Evolutionary conservation across 2,113 vertebrate species (phyloP), one percentile per base, ranked within the genome.

Genomic region (Cavia porcellus): DNA sequence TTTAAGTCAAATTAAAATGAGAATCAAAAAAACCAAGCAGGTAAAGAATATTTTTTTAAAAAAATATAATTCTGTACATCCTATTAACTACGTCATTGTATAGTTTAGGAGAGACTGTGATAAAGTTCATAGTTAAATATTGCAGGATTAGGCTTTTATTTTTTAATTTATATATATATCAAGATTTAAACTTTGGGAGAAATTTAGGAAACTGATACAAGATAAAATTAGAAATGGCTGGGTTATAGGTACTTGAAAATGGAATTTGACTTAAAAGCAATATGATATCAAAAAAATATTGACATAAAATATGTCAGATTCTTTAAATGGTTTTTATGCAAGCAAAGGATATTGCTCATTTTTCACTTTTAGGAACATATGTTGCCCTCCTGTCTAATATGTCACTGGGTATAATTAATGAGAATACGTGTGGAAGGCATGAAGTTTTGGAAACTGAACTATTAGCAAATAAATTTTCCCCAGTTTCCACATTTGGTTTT

Each of bases 111-210:
- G 10, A 86, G 1, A 0, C 45, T 88, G 8, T 83, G 57, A 90
- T 90, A 52, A 90, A 94, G 0, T 59, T 11, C 0, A 20, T 28
- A 45, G 38, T 47, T 80, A 75, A 89, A 74, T 87, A 84, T 55
- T 61, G 74, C 87, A 74, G 7, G 3, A 84, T 52, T 96, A 14
- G 30, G 86, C 32, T 62, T 92, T 59, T 42, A 24, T 61, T 79
- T 94, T 94, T 88, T 2, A 91, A 91, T 91, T 85, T n/a, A n/a
- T 89, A 91, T 59, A 64, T 52, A 3, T 75, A 72, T 89, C 82
- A 93, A 57, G 55, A 32, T 81, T 88, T 88, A 72, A 90, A 70
- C 64, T 70, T 35, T 2, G 20, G 2, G 6, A 1, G 50, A 86
- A 50, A 20, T n/a, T 80, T 96, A 89, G 62, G 19, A 47, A n/a